Evolutionary conservation across 2,888 invertebrate genomes (phyloP).

Genomic region (Acholoe squamosa): DNA sequence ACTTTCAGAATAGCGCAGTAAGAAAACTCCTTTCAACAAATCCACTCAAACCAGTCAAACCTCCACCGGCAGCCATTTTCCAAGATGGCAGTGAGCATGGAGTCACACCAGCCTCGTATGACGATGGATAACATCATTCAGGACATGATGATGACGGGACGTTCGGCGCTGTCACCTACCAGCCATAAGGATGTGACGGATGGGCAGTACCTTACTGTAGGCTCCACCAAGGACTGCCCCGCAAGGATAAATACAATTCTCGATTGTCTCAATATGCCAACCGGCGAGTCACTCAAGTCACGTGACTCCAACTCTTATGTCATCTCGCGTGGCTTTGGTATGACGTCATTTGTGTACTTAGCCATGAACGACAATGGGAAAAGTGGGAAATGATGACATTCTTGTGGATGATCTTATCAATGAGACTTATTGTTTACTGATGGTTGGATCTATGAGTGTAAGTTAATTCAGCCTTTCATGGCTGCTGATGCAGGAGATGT

Average conservation of each 20-base stretch:
- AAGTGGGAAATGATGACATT: not conserved
- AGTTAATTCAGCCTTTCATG: too few relatives aligned
- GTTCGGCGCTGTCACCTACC: not conserved
- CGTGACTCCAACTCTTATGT: slow-evolving; percentile 9
- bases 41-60: not conserved
- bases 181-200: not conserved
- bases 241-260: not conserved
- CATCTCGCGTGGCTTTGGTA: slow-evolving; percentile 27
- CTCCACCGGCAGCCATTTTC: not conserved
- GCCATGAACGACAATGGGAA: not conserved
- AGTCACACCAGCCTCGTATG: not conserved
- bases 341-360: slow-evolving; percentile 50
- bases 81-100: slow-evolving; percentile 46
- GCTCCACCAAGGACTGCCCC: not conserved
- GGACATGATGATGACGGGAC: slow-evolving; percentile 35
- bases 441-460: too few relatives aligned
- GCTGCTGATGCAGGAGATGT: too few relatives aligned
- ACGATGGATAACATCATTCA: slow-evolving; percentile 33
- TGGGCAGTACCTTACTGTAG: not conserved
- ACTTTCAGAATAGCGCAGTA: not conserved
- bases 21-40: not conserved
- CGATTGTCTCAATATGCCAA: not conserved
- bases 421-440: too few relatives aligned
- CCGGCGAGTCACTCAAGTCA: not conserved
- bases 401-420: not conserved